Evolutionary conservation across 2,888 invertebrate species (phyloP), one percentile per base, ranked within the genome.

Genomic region (Papilio elwesi): DNA sequence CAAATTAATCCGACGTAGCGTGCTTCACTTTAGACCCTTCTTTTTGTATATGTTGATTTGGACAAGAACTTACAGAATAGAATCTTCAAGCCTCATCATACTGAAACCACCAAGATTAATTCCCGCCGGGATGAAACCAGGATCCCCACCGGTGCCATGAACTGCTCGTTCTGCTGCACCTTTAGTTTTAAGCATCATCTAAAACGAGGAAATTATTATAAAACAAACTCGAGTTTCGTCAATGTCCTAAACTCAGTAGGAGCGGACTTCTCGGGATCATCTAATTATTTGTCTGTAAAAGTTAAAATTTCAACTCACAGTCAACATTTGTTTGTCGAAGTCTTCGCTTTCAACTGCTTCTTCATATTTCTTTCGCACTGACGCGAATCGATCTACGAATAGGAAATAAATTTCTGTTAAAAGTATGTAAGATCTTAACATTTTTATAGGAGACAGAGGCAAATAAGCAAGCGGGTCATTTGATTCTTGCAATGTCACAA

Each of bases 91-190:
- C 70, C 82, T 84, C 81, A 91, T 75, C 88, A 91, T 87, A 75
- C 84, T 78, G 70, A 78, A 76, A 9, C 90, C 90, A 3, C 91
- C 92, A 8, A 92, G 85, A 77, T 90, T 88, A 9, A 92, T 74
- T 0, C 92, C 92, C 0, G 92, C 88, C 0, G 92, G 92, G 36
- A 92, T 90, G 43, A 76, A 72, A 6, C 73, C 74, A 0, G 73
- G 43, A 6, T 78, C 73, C 0, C 84, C 78, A 0, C 68, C 66
- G 0, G 76, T 71, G 0, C 79, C 76, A 64, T 82, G 76, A 1
- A 81, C 15, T 8, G 85, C 85, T 0, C 87, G 81, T 8, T 81
- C 73, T 0, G 90, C 86, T 47, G 80, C 81, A 0, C 85, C 90
- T 48, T 82, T 76, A 9, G 76, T 75, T 9, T 70, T 65, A 8